Conservation (phyloP, 2,113 vertebrate species). For the Anolis carolinensis region DNA sequence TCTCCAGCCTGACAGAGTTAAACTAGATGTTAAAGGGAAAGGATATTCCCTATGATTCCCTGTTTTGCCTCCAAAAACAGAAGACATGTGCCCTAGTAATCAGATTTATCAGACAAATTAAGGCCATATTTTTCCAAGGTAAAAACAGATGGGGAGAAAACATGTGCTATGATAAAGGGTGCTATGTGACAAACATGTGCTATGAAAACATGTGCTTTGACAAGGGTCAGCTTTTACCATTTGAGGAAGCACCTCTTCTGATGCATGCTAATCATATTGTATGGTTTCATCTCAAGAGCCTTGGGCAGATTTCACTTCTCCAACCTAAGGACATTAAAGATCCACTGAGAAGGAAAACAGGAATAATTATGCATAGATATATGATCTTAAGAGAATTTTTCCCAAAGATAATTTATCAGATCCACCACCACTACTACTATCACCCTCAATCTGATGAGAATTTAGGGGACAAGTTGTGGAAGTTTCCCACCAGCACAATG, state of each 20-base stretch:
- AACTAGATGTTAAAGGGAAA: no score
- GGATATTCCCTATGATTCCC: no score
- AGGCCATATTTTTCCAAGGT: no score
- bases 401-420: not conserved
- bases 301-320: not conserved
- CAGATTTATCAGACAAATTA: no score
- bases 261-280: not conserved
- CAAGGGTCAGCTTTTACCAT: not conserved
- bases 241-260: not conserved
- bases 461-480: not conserved
- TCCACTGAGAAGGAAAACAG: not conserved
- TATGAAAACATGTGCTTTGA: not conserved
- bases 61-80: no score
- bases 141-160: no score
- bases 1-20: not conserved
- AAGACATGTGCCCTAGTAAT: no score
- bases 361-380: not conserved
- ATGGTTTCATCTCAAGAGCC: no score
- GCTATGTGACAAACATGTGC: no score
- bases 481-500: not conserved
- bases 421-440: not conserved
- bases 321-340: not conserved
- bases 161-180: no score
- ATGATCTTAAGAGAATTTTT: not conserved
- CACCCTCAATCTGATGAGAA: no score